Evolutionary conservation across 2,113 vertebrate genomes (phyloP).

Genomic region (Orycteropus afer): DNA sequence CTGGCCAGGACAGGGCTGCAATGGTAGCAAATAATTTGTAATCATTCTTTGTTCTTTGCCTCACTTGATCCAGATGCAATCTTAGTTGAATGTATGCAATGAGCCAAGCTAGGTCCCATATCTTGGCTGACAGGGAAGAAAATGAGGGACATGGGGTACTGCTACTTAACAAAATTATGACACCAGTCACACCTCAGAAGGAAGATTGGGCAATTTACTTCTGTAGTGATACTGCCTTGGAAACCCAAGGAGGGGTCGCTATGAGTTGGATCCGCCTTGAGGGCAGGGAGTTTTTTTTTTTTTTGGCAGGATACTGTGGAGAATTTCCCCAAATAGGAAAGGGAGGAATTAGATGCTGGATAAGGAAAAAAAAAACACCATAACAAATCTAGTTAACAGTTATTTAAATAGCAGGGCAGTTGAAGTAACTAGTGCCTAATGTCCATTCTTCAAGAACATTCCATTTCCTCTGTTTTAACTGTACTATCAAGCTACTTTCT

Average conservation of each 20-base stretch:
- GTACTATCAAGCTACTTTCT: conserved; percentile 21
- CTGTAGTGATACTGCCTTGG: too few relatives aligned
- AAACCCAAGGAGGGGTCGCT: too few relatives aligned
- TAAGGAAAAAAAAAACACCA: neutral
- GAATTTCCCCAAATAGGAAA: neutral
- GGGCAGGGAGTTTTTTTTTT: too few relatives aligned
- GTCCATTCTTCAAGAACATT: neutral
- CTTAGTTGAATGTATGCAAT: neutral
- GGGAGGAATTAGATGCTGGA: neutral
- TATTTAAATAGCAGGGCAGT: conserved; percentile 6
- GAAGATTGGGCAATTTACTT: too few relatives aligned
- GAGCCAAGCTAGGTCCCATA: neutral
- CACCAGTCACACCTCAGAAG: too few relatives aligned
- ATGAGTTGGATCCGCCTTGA: too few relatives aligned
- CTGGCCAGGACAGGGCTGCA: neutral
- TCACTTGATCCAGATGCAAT: neutral
- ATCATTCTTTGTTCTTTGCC: neutral
- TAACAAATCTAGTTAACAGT: neutral
- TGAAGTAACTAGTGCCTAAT: neutral
- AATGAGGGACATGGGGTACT: neutral
- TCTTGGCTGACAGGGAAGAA: neutral
- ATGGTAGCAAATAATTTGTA: neutral
- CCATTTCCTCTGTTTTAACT: neutral
- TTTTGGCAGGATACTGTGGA: too few relatives aligned
- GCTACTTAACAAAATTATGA: neutral